A percentile compares a stretch with the other conserved stretches of the same genome.
Evolutionary conservation across 2,113 vertebrate species (phyloP).

Genomic region (Lophotis ruficrista): DNA sequence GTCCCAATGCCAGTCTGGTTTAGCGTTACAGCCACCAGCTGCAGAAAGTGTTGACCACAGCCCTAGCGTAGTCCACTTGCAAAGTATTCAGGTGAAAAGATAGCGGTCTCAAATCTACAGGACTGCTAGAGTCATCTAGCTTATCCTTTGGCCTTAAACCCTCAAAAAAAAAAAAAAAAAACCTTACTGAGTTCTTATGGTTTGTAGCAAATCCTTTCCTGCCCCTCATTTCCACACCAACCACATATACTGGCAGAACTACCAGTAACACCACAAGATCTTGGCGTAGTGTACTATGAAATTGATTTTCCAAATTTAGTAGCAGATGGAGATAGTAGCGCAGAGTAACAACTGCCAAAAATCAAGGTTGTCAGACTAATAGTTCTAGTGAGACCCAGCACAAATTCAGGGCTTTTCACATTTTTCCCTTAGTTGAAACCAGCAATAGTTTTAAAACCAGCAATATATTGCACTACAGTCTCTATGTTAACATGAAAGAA

Average conservation of each 20-base stretch:
- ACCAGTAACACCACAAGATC: no score
- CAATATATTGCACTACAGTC: not conserved
- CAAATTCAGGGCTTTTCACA: not conserved
- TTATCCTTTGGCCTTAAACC: not conserved
- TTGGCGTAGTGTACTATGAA: not conserved
- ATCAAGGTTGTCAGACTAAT: not conserved
- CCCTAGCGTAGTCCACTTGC: accelerated
- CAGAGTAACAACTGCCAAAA: not conserved
- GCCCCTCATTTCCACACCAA: not conserved
- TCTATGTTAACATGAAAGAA: not conserved
- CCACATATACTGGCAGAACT: not conserved
- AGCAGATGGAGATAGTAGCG: not conserved
- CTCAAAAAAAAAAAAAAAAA: not conserved
- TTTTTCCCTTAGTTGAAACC: not conserved
- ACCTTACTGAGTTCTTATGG: accelerated
- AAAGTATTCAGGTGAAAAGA: not conserved
- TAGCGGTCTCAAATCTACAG: not conserved
- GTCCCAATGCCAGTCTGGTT: not conserved
- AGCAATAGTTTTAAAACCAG: not conserved
- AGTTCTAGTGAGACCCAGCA: not conserved
- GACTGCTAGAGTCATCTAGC: not conserved
- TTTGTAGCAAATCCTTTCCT: not conserved
- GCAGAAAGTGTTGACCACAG: not conserved
- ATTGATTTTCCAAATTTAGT: not conserved
- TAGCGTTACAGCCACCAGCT: not conserved